phyloP scores from a whole-genome alignment of 2,797 vertebrate species.

The Sphaeramia orbicularis region DNA sequence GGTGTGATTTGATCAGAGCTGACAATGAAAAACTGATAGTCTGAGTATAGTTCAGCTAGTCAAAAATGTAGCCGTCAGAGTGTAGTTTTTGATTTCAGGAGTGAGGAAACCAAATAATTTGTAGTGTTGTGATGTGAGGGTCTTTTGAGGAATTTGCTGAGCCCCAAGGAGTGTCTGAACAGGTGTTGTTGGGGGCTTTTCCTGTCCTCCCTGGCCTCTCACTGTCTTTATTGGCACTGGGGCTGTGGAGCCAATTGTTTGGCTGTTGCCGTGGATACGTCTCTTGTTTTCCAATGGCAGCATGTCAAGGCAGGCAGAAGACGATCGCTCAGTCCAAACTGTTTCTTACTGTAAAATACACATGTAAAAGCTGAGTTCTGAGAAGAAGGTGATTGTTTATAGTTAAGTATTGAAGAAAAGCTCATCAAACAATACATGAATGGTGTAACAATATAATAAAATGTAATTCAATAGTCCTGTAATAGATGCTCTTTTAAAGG shows the following conservation, averaged over 20 bases:
- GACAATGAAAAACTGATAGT: too few species aligned
- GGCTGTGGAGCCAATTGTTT: constrained; percentile 69
- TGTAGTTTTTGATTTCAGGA: constrained; percentile 5
- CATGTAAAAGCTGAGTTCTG: constrained; percentile 20
- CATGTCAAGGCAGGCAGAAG: constrained; percentile 78
- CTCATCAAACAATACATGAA: too few species aligned
- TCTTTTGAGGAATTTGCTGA: constrained; percentile 64
- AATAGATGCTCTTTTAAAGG: too few species aligned
- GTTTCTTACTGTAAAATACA: constrained; percentile 44
- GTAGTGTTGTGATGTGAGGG: constrained; percentile 47
- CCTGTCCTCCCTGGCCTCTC: constrained; percentile 67
- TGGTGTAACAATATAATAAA: too few species aligned
- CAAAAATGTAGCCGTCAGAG: neutral
- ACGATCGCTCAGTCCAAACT: constrained; percentile 59
- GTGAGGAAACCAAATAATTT: constrained; percentile 53
- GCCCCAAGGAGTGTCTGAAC: constrained; percentile 74
- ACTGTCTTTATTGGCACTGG: constrained; percentile 63
- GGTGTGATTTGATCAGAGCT: too few species aligned
- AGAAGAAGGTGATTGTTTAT: constrained; percentile 14
- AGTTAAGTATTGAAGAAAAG: neutral
- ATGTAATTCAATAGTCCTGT: too few species aligned
- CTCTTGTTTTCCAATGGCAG: constrained; percentile 77
- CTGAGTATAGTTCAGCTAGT: neutral
- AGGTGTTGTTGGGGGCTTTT: constrained; percentile 76
- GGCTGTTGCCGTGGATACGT: constrained; percentile 74